These are phyloP conservation scores for Anoncus sp. DNA, from an alignment of 2,888 invertebrate genomes.

Conservation along the genomic window DNA sequence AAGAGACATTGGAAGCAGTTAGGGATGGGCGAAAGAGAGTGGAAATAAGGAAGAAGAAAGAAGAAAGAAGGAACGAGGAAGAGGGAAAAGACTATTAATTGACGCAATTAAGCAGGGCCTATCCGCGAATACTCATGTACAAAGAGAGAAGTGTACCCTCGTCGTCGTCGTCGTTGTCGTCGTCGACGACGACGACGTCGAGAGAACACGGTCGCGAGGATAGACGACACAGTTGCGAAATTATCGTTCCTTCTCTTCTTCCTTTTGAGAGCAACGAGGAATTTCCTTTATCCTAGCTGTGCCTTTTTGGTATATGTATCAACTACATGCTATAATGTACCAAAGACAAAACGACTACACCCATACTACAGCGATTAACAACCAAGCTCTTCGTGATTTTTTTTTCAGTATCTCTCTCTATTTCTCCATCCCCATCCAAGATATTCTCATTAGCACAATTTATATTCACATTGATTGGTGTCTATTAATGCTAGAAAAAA, in stretches of 20 bases:
- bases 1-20: neutral
- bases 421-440: slow-evolving; percentile 6
- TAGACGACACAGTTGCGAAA: slow-evolving; percentile 65
- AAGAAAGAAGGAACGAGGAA: slow-evolving; percentile 49
- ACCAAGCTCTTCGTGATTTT: slow-evolving; percentile 28
- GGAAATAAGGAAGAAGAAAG: slow-evolving; percentile 39
- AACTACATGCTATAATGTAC: slow-evolving; percentile 11
- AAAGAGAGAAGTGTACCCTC: slow-evolving; percentile 32
- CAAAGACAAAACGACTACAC: slow-evolving; percentile 31
- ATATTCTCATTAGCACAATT: slow-evolving; percentile 64
- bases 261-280: slow-evolving; percentile 37
- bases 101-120: slow-evolving; percentile 68
- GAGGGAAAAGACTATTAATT: slow-evolving; percentile 68
- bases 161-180: slow-evolving; percentile 38
- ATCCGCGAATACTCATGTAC: slow-evolving; percentile 59
- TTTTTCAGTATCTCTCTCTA: slow-evolving; percentile 6
- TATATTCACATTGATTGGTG: slow-evolving; percentile 64
- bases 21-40: slow-evolving; percentile 32
- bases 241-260: slow-evolving; percentile 60
- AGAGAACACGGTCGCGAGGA: slow-evolving; percentile 46
- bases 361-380: slow-evolving; percentile 30
- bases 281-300: slow-evolving; percentile 51
- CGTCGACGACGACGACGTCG: slow-evolving; percentile 36
- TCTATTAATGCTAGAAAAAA: slow-evolving; percentile 14
- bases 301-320: slow-evolving; percentile 5